These are phyloP conservation scores for Acrossocheilus wenchowensis DNA, from an alignment of 2,797 vertebrate species.

Conservation along the genomic window DNA sequence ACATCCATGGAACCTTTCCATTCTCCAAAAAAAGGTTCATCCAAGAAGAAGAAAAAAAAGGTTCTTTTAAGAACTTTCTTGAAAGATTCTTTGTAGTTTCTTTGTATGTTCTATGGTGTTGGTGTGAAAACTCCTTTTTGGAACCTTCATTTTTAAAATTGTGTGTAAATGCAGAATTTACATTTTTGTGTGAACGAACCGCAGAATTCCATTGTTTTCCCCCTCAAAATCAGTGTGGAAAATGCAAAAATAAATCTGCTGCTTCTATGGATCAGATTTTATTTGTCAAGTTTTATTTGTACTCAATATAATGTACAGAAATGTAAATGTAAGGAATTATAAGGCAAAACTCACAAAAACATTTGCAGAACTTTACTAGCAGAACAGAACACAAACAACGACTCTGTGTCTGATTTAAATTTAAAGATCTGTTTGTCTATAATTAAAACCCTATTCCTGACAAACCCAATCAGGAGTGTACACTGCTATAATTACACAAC, in stretches of 20 bases:
- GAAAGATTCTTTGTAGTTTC: too few species aligned
- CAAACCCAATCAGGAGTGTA: conserved; percentile 74
- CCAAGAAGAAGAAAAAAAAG: not conserved
- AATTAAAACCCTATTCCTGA: conserved; percentile 81
- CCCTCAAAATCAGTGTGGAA: not conserved
- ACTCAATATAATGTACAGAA: not conserved
- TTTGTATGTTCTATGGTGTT: too few species aligned
- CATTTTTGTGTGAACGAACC: not conserved
- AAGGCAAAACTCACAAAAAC: not conserved
- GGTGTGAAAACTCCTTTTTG: too few species aligned
- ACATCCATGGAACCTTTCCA: not conserved
- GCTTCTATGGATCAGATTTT: not conserved
- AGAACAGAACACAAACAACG: conserved; percentile 38
- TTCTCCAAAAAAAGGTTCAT: not conserved
- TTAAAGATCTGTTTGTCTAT: conserved; percentile 69
- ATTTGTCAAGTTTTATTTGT: not conserved
- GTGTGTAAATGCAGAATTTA: not conserved
- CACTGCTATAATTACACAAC: conserved; percentile 64
- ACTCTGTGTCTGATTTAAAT: conserved; percentile 33
- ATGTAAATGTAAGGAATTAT: too few species aligned
- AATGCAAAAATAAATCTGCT: not conserved
- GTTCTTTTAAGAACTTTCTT: too few species aligned
- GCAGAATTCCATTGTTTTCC: not conserved
- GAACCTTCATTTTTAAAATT: not conserved
- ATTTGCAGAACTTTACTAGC: conserved; percentile 10